These are phyloP conservation scores for Odontamblyopus lacepedii DNA, from an alignment of 2,797 vertebrate species.

Conservation along the genomic window DNA sequence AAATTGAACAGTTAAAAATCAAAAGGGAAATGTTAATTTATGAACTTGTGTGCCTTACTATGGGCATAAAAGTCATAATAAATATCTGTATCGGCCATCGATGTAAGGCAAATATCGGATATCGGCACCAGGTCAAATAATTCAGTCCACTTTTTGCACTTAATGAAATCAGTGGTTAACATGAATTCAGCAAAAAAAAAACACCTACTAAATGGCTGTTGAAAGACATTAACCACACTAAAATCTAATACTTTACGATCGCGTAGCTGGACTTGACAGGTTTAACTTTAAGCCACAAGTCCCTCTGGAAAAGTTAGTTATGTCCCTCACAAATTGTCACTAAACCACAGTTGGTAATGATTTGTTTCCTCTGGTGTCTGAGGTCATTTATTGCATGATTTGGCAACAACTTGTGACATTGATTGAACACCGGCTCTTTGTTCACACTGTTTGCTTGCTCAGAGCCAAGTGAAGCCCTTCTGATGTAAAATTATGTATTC, in stretches of 20 bases:
- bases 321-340: slow-evolving; percentile 70
- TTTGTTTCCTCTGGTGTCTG: slow-evolving; percentile 75
- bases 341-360: slow-evolving; percentile 66
- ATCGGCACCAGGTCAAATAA: too few species aligned
- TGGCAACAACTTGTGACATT: slow-evolving; percentile 71
- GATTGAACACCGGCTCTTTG: slow-evolving; percentile 68
- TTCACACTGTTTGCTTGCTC: slow-evolving; percentile 47
- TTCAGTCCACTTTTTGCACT: not conserved
- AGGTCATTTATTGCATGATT: slow-evolving; percentile 68
- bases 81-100: too few species aligned
- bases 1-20: too few species aligned
- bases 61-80: too few species aligned
- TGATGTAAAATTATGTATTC: slow-evolving; percentile 48
- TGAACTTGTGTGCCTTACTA: too few species aligned
- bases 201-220: slow-evolving; percentile 52
- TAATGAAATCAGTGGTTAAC: slow-evolving; percentile 2
- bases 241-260: slow-evolving; percentile 68
- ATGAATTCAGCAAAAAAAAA: slow-evolving; percentile 9
- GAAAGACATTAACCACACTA: slow-evolving; percentile 37
- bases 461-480: slow-evolving; percentile 36
- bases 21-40: too few species aligned
- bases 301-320: slow-evolving; percentile 63
- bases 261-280: slow-evolving; percentile 61
- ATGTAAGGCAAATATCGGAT: too few species aligned
- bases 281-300: slow-evolving; percentile 59